These are phyloP conservation scores for Polyodon spathula DNA, from an alignment of 2,113 vertebrate genomes.

Conservation along the genomic window DNA sequence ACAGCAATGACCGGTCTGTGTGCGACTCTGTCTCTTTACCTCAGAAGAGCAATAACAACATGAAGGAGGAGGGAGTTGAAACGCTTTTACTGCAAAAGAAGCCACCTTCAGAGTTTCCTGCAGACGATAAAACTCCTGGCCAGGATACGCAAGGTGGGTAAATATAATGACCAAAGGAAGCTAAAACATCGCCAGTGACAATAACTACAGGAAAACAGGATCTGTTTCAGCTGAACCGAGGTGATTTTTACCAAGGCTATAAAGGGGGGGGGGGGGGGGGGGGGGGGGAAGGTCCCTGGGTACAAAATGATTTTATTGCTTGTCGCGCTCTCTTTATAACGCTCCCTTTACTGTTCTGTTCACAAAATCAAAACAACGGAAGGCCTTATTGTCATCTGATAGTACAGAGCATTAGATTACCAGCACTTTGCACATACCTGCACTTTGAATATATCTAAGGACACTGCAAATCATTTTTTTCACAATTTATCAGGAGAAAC, in stretches of 20 bases:
- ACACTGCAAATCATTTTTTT: too few relatives aligned
- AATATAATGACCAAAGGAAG: neutral
- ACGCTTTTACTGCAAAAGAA: slow-evolving; percentile 16
- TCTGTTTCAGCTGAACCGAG: slow-evolving; percentile 23
- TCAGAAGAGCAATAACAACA: slow-evolving; percentile 15
- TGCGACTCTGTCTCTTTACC: slow-evolving; percentile 19
- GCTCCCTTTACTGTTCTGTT: slow-evolving; percentile 23
- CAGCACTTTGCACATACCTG: too few relatives aligned
- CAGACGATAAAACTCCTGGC: slow-evolving; percentile 15
- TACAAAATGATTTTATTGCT: slow-evolving; percentile 40
- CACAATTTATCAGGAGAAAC: too few relatives aligned
- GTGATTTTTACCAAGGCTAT: slow-evolving; percentile 38
- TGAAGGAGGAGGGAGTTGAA: slow-evolving; percentile 12
- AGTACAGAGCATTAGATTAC: slow-evolving; percentile 3
- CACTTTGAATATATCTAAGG: too few relatives aligned
- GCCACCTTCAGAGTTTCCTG: slow-evolving; percentile 15
- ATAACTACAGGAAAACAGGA: slow-evolving; percentile 9
- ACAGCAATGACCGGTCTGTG: slow-evolving; percentile 13
- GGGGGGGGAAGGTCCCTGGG: slow-evolving; percentile 25
- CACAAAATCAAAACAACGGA: slow-evolving; percentile 32
- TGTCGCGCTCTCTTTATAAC: slow-evolving; percentile 23
- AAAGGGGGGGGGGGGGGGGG: slow-evolving; percentile 16
- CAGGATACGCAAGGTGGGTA: slow-evolving; percentile 35
- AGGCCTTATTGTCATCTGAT: slow-evolving; percentile 17
- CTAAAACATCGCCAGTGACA: slow-evolving; percentile 12